Base-by-base conservation (phyloP, 2,113 vertebrate species). In the Apus apus region DNA sequence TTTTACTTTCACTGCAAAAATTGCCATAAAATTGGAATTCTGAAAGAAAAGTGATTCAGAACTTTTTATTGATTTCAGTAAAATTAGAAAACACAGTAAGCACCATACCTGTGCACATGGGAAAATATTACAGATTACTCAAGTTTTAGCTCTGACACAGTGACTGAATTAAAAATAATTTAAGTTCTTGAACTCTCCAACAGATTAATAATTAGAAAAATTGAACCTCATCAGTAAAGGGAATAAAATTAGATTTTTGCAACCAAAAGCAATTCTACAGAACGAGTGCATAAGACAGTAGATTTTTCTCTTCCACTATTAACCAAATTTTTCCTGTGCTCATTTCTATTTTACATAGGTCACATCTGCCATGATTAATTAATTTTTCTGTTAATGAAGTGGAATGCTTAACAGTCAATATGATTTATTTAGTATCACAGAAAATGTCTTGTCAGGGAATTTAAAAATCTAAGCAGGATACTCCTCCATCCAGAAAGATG, bases 71-170 rank as follows among this genome's bases (percentile, higher is more conserved):
- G 15, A 46, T 78, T 74, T 57, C 30, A 71, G 21, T 54, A 70
- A 13, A 58, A 68, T 23, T 22, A 66, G 30, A 46, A 32, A 93
- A 74, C 38, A 26, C 15, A 76, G 38, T 25, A 85, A 72, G 22
- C 50, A 50, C 15, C 26, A 38, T 4, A 43, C 22, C 0, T 1
- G 32, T 11, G 6, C 20, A 65, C 13, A 8, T 2, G 17, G 45
- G n/a, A 92, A 72, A 76, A 65, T 17, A 57, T 2, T 61, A 57
- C 30, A 65, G 15, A 53, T 2, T 61, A 57, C 30, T 71, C 30
- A 50, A 40, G 54, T 22, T 81, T 79, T 64, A 92, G 36, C 40
- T 67, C 23, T 65, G 73, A 71, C 8, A 19, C 15, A 12, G 13
- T 36, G 46, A 82, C 5, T 45, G 46, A 87, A 84, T 62, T 40